Evolutionary conservation across 2,797 vertebrate species (phyloP).

Genomic region (Parauchenoglanis ngamensis): DNA sequence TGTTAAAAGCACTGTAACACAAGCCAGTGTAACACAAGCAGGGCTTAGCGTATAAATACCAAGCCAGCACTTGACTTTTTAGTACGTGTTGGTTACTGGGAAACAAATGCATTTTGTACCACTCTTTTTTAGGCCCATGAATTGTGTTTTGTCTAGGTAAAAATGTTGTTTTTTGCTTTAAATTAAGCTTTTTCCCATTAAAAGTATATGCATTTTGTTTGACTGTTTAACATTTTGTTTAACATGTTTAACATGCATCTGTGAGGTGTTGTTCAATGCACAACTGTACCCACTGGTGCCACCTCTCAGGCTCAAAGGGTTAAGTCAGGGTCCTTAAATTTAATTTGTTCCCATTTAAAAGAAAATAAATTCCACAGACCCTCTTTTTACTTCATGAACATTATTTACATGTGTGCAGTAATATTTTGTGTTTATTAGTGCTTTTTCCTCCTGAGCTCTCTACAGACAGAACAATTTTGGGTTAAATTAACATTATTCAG

Average conservation of each 20-base stretch:
- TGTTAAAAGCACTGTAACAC: constrained; percentile 14
- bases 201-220: no score
- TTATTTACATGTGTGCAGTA: background rate
- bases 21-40: constrained; percentile 37
- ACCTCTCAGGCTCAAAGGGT: no score
- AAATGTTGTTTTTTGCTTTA: no score
- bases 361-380: background rate
- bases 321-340: background rate
- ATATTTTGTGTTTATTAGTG: background rate
- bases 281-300: no score
- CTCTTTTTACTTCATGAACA: background rate
- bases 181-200: no score
- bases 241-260: no score
- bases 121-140: no score
- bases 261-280: no score
- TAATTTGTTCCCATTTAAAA: background rate
- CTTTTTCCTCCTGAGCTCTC: background rate
- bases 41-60: constrained; percentile 15
- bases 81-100: background rate
- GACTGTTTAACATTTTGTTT: no score
- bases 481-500: background rate
- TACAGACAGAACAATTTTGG: background rate
- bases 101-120: background rate
- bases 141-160: no score
- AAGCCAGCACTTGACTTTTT: constrained; percentile 3